These are phyloP conservation scores for Macaria liturata DNA, from an alignment of 2,888 invertebrate species.

Conservation along the genomic window DNA sequence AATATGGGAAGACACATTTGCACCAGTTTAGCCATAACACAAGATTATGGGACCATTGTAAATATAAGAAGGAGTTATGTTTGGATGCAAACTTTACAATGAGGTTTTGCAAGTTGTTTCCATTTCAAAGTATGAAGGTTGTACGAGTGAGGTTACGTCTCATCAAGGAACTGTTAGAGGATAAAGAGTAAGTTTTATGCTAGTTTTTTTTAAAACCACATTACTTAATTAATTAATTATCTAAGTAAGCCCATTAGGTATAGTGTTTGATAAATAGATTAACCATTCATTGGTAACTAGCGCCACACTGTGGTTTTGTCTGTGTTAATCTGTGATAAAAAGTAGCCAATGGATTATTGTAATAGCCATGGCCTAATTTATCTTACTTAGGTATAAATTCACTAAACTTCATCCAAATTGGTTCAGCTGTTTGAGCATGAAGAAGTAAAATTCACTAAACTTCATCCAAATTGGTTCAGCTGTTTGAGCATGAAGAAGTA, in stretches of 20 bases:
- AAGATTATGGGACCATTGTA: slow-evolving; percentile 92
- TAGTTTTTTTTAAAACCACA: not conserved
- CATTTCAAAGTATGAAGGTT: slow-evolving; percentile 94
- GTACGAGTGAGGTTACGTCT: slow-evolving; percentile 90
- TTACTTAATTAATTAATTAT: too few species aligned
- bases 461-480: not conserved
- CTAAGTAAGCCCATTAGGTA: too few species aligned
- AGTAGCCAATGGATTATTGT: too few species aligned
- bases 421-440: too few species aligned
- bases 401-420: too few species aligned
- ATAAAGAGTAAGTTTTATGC: slow-evolving; percentile 84
- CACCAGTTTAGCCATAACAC: slow-evolving; percentile 94
- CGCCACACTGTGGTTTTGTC: too few species aligned
- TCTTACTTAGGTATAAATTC: too few species aligned
- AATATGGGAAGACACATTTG: slow-evolving; percentile 89
- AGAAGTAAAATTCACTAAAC: not conserved
- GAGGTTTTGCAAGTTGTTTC: slow-evolving; percentile 91
- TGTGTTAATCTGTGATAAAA: too few species aligned
- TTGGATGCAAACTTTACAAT: slow-evolving; percentile 86
- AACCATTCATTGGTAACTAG: too few species aligned
- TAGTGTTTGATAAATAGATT: too few species aligned
- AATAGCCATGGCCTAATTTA: too few species aligned
- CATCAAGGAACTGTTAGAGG: slow-evolving; percentile 87
- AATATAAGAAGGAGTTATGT: slow-evolving; percentile 78
- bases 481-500: too few species aligned